A percentile compares a stretch with the other conserved stretches of the same genome.
Conservation (phyloP, 2,888 invertebrate species). For the Morpho helenor region DNA sequence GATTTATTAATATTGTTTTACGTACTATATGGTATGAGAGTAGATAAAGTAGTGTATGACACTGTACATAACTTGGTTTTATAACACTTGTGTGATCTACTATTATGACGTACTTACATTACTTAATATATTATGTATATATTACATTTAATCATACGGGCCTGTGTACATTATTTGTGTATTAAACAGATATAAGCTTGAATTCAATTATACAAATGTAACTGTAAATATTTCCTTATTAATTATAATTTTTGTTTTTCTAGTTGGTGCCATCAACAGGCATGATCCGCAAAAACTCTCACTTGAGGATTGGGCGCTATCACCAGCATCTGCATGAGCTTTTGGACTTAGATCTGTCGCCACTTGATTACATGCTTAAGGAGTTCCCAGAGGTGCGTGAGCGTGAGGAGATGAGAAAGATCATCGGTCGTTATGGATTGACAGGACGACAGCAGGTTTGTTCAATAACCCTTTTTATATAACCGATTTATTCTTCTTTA, state of each 20-base stretch:
- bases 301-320: slow-evolving; percentile 97
- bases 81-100: no score
- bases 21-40: no score
- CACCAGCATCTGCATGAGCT: slow-evolving; percentile 99
- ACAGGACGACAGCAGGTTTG: slow-evolving; percentile 96
- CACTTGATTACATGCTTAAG: slow-evolving; percentile 99
- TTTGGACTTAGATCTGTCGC: slow-evolving; percentile 95
- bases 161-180: no score
- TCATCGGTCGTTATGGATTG: slow-evolving; percentile 98
- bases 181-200: no score
- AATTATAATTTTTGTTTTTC: not conserved
- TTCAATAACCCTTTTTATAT: not conserved
- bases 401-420: slow-evolving; percentile 99
- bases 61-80: no score
- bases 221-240: not conserved
- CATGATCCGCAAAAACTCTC: slow-evolving; percentile 98
- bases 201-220: not conserved
- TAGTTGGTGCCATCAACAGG: slow-evolving; percentile 95
- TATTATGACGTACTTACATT: no score
- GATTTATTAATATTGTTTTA: no score
- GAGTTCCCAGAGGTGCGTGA: slow-evolving; percentile 98
- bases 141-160: no score
- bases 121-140: no score
- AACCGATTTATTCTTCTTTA: not conserved
- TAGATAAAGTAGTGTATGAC: no score